Evolutionary conservation across 2,797 vertebrate genomes (phyloP).

Genomic region (Enteromius paludinosus): DNA sequence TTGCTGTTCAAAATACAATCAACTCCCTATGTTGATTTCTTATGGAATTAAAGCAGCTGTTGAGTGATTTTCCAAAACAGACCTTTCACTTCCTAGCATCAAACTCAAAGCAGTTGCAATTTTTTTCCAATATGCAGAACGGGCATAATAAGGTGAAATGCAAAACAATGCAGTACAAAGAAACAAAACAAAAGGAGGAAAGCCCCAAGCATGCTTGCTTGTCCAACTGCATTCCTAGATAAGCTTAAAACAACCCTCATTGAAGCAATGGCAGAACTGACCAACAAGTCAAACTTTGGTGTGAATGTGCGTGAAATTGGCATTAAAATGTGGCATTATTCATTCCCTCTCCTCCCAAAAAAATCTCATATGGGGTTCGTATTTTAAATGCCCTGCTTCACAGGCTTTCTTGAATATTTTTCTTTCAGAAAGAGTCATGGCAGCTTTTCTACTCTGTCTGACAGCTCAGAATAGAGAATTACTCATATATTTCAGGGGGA

Average conservation of each 20-base stretch:
- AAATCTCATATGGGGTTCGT: conserved; percentile 13
- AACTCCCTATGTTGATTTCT: conserved; percentile 40
- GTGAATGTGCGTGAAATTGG: conserved; percentile 13
- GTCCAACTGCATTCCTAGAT: conserved; percentile 60
- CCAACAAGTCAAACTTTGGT: conserved; percentile 7
- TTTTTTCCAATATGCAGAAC: not conserved
- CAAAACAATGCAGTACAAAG: conserved; percentile 15
- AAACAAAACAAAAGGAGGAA: conserved; percentile 61
- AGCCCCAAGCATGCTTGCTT: conserved; percentile 38
- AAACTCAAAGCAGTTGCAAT: conserved; percentile 8
- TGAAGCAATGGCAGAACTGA: conserved; percentile 15
- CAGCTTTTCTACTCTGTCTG: conserved; percentile 50
- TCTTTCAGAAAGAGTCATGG: conserved; percentile 36
- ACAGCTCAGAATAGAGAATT: conserved; percentile 43
- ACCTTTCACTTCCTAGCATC: conserved; percentile 45
- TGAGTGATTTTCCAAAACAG: conserved; percentile 52
- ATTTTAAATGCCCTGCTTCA: conserved; percentile 55
- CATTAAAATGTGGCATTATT: conserved; percentile 16
- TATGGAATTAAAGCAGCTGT: conserved; percentile 36
- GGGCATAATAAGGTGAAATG: not conserved
- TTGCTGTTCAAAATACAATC: conserved; percentile 63
- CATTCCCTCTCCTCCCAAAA: not conserved
- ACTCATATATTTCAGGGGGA: conserved; percentile 28
- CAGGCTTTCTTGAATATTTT: conserved; percentile 46
- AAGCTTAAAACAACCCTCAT: conserved; percentile 45